Evolutionary conservation across 2,888 invertebrate species (phyloP), one percentile per base, ranked within the genome.

Genomic region (Erannis defoliaria): DNA sequence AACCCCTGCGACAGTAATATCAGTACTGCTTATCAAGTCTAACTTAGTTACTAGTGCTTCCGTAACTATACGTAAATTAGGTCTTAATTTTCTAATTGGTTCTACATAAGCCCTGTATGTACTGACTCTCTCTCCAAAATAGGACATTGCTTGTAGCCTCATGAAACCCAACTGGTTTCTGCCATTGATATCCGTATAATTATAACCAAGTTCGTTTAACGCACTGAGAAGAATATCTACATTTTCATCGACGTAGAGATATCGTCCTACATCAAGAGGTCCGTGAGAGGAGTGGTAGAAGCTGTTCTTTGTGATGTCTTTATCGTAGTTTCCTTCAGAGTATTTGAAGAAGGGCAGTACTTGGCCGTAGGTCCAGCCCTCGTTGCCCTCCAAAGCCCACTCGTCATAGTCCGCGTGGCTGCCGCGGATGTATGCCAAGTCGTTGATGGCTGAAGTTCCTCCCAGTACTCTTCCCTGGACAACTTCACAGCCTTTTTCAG

Each of bases 241-340:
- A 68, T 93, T 93, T 26, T 90, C 88, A 66, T 93, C 93, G 0
- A 90, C 89, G 50, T 85, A 85, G 0, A 84, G 88, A 68, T 93
- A 93, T 31, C 92, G 77, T 14, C 91, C 93, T 1, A 93, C 84
- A 65, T 93, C 93, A 5, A 93, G 71, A 1, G 93, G 91, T 9
- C 93, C 93, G 76, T 89, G 86, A 0, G 87, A 87, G 5, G 93
- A 91, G 70, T 93, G 93, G 67, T 85, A 90, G 46, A 82, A 77
- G 70, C 85, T 89, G 66, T 92, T 90, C 71, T 87, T 91, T 18
- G 81, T 82, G 62, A 93, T 89, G 57, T 92, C 93, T 66, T 86
- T 90, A 63, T 93, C 91, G 49, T 90, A 92, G 71, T 92, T 93
- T 64, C 91, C 90, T 80, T 93, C 93, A 1, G 93, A 93, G 65